These are phyloP conservation scores for Lamprologus ornatipinnis DNA, from an alignment of 2,113 vertebrate species.

Conservation along the genomic window DNA sequence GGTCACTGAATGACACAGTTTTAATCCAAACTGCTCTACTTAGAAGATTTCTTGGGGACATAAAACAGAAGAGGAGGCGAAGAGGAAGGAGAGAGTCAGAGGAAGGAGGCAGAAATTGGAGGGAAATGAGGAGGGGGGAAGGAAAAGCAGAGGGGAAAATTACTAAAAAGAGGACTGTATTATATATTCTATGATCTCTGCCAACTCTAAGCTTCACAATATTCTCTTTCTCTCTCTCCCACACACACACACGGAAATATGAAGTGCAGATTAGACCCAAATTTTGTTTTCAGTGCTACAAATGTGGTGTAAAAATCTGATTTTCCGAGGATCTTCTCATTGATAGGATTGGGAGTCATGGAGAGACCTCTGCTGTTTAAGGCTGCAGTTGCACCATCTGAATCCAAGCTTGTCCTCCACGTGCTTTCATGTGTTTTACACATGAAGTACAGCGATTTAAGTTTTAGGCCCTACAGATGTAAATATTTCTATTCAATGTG, in stretches of 20 bases:
- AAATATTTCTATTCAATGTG: background rate
- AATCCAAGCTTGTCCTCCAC: background rate
- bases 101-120: background rate
- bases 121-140: background rate
- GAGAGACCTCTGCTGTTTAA: constrained; percentile 43
- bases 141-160: background rate
- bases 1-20: constrained; percentile 64
- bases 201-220: background rate
- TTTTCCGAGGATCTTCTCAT: background rate
- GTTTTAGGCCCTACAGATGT: background rate
- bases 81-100: background rate
- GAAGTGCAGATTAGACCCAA: background rate
- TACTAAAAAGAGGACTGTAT: background rate
- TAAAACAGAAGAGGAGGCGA: background rate
- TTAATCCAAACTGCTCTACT: constrained; percentile 48
- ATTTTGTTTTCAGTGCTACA: background rate
- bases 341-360: background rate
- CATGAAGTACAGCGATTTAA: background rate
- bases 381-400: background rate
- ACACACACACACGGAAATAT: background rate
- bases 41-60: constrained; percentile 31
- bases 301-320: background rate
- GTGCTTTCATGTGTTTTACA: background rate
- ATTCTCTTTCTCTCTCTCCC: background rate
- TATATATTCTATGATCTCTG: background rate